Evolutionary conservation across 2,113 vertebrate species (phyloP).

Genomic region (Neopipo cinnamomea): DNA sequence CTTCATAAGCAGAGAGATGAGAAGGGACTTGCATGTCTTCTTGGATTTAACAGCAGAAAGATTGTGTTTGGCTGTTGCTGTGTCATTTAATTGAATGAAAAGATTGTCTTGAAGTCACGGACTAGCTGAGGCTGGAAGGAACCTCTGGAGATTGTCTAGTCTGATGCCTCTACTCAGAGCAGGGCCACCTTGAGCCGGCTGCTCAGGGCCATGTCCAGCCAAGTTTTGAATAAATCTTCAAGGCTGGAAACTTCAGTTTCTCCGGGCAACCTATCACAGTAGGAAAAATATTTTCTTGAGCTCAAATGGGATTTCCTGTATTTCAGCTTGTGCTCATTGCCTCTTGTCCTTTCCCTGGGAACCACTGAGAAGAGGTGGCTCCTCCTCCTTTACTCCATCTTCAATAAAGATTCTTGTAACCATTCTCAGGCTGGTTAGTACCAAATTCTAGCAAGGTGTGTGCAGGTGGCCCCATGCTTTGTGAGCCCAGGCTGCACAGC

Average conservation of each 20-base stretch:
- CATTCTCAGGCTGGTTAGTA: neutral
- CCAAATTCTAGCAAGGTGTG: neutral
- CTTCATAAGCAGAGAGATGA: neutral
- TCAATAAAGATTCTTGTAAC: neutral
- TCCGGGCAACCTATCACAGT: neutral
- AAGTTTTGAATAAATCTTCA: neutral
- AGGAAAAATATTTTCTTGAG: neutral
- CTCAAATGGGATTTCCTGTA: neutral
- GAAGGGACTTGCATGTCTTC: neutral
- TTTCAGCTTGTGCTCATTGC: neutral
- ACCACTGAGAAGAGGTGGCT: neutral
- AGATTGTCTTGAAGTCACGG: neutral
- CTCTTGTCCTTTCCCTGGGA: neutral
- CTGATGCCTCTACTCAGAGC: neutral
- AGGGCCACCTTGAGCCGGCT: neutral
- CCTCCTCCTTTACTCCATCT: neutral
- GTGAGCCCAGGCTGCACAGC: no score
- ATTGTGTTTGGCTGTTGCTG: neutral
- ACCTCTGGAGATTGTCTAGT: neutral
- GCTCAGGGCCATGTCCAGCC: neutral
- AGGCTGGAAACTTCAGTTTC: neutral
- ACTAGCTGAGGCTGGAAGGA: neutral
- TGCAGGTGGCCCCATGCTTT: neutral
- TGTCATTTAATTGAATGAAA: neutral
- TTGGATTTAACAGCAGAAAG: neutral